Conservation (phyloP, 1,140 invertebrate genomes). For the Bombus haemorrhoidalis region DNA sequence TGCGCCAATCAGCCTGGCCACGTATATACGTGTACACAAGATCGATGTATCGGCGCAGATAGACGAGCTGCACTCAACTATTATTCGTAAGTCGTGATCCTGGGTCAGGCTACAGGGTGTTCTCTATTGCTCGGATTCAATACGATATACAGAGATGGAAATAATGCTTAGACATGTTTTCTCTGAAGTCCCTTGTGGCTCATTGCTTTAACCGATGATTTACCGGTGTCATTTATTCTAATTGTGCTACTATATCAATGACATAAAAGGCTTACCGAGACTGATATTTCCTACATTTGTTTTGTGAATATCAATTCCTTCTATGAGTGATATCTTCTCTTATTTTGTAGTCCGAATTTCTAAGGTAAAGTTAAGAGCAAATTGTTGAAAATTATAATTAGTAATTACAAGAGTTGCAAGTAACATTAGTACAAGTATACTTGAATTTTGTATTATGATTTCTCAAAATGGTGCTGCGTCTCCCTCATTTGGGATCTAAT, state of each 20-base stretch:
- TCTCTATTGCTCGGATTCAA: constrained; percentile 56
- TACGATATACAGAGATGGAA: constrained; percentile 52
- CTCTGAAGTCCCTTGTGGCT: constrained; percentile 7
- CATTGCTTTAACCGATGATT: constrained; percentile 28
- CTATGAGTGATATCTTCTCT: background rate
- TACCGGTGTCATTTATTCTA: constrained; percentile 39
- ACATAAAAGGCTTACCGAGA: background rate
- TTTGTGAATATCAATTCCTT: background rate
- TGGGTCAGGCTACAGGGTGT: constrained; percentile 50
- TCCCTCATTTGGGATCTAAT: too few species aligned
- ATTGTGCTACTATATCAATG: constrained; percentile 43
- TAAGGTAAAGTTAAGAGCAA: background rate
- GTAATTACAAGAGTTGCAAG: too few species aligned
- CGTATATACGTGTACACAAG: constrained; percentile 14
- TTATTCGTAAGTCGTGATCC: constrained; percentile 69
- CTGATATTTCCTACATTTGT: background rate
- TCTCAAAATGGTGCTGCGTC: too few species aligned
- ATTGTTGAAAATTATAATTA: too few species aligned
- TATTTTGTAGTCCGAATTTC: background rate
- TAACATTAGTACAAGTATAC: too few species aligned
- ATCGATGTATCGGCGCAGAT: constrained; percentile 63
- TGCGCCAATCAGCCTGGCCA: constrained; percentile 50
- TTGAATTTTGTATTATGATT: too few species aligned
- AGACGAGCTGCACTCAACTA: constrained; percentile 49
- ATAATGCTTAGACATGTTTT: constrained; percentile 35